Conservation (phyloP, 2,888 invertebrate species). For the Drosophila mulleri region DNA sequence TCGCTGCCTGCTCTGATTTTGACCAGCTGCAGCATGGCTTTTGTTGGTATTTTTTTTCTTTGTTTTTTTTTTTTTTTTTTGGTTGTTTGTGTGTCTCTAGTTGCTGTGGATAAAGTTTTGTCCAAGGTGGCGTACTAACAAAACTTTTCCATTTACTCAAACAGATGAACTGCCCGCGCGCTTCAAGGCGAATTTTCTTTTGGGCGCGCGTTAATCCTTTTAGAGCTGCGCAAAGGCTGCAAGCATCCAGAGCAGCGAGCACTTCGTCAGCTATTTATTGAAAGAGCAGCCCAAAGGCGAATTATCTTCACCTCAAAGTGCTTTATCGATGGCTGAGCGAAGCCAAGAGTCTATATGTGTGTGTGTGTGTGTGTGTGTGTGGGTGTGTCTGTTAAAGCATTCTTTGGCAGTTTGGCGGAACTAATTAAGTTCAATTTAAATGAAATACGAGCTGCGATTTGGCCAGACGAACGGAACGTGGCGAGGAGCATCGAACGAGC, state of each 20-base stretch:
- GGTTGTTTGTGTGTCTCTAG: slow-evolving; percentile 17
- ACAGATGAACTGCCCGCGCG: slow-evolving; percentile 64
- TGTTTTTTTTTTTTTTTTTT: slow-evolving; percentile 22
- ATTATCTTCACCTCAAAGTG: slow-evolving; percentile 14
- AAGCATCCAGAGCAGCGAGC: not conserved
- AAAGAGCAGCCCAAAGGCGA: slow-evolving; percentile 70
- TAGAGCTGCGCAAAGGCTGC: slow-evolving; percentile 27
- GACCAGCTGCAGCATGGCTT: slow-evolving; percentile 45
- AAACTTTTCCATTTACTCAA: slow-evolving; percentile 77
- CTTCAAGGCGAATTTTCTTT: slow-evolving; percentile 35
- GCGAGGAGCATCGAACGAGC: slow-evolving; percentile 48
- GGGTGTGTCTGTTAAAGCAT: slow-evolving; percentile 15
- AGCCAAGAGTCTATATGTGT: not conserved
- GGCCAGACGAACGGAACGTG: slow-evolving; percentile 58
- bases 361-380: slow-evolving; percentile 13
- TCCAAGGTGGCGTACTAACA: slow-evolving; percentile 63
- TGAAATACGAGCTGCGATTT: slow-evolving; percentile 78
- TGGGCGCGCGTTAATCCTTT: slow-evolving; percentile 50
- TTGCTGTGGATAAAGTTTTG: slow-evolving; percentile 62
- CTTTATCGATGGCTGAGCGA: slow-evolving; percentile 12
- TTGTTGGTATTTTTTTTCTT: slow-evolving; percentile 6
- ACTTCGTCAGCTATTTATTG: slow-evolving; percentile 65
- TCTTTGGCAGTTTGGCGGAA: slow-evolving; percentile 62
- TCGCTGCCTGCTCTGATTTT: slow-evolving; percentile 55
- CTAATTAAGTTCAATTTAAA: slow-evolving; percentile 81